A percentile compares a stretch with the other conserved stretches of the same genome.
These are phyloP conservation scores for Ophioninae sp. DNA, from an alignment of 2,888 invertebrate species.

Conservation along the genomic window DNA sequence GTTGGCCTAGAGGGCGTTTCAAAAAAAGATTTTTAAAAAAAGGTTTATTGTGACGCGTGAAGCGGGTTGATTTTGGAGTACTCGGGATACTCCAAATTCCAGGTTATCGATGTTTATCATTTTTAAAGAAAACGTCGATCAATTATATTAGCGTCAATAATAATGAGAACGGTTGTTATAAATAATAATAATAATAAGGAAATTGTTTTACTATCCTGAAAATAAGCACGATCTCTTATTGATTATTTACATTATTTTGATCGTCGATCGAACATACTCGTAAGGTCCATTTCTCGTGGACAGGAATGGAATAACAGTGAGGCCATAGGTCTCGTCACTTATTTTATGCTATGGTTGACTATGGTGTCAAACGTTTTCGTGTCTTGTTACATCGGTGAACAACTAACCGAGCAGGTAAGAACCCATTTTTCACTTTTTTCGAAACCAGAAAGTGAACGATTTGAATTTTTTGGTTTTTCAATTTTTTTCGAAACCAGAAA, in stretches of 20 bases:
- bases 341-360: slow-evolving; percentile 22
- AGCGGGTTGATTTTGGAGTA: too few relatives aligned
- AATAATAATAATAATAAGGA: too few relatives aligned
- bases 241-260: not conserved
- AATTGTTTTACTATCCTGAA: not conserved
- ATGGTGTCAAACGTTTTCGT: slow-evolving; percentile 58
- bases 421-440: not conserved
- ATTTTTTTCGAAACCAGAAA: slow-evolving; percentile 52
- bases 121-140: too few relatives aligned
- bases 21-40: too few relatives aligned
- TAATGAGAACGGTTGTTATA: too few relatives aligned
- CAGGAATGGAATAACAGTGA: slow-evolving; percentile 34
- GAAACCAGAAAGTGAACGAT: not conserved
- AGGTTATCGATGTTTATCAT: too few relatives aligned
- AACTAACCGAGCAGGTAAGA: slow-evolving; percentile 55
- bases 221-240: not conserved
- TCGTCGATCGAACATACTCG: not conserved
- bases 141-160: too few relatives aligned
- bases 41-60: too few relatives aligned
- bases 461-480: not conserved
- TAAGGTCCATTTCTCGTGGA: not conserved
- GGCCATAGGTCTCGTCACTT: slow-evolving; percentile 19
- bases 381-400: slow-evolving; percentile 62
- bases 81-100: too few relatives aligned
- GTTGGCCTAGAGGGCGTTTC: too few relatives aligned